Evolutionary conservation across 2,113 vertebrate species (phyloP).

Genomic region (Hippocampus abdominalis): DNA sequence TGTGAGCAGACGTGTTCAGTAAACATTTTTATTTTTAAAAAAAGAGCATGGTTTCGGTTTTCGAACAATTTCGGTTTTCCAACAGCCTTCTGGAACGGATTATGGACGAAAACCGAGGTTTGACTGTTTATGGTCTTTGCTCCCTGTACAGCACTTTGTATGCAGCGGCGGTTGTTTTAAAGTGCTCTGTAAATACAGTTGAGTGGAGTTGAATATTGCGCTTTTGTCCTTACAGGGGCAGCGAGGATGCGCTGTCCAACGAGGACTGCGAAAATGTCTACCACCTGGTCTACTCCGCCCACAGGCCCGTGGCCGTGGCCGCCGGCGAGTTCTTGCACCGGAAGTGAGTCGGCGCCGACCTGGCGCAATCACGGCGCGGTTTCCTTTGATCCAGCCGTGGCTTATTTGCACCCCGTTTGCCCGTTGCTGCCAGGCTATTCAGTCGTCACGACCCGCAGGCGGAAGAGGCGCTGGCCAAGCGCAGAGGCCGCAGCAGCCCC

Average conservation of each 20-base stretch:
- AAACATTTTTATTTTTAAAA: no score
- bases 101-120: no score
- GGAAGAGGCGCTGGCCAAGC: conserved; percentile 95
- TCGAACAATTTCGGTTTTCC: no score
- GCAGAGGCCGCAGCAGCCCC: conserved; percentile 92
- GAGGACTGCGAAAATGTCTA: conserved; percentile 99
- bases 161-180: neutral
- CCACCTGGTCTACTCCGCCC: conserved; percentile 96
- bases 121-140: no score
- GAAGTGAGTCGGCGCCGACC: conserved; percentile 79
- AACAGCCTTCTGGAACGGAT: no score
- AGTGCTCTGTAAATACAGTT: no score
- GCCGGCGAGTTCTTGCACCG: conserved; percentile 97
- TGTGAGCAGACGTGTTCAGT: no score
- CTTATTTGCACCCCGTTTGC: neutral
- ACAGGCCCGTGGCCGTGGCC: conserved; percentile 94
- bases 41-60: no score
- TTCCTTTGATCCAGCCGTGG: neutral
- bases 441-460: conserved; percentile 97
- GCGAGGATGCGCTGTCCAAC: conserved; percentile 96
- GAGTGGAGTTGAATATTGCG: neutral
- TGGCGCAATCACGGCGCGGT: neutral
- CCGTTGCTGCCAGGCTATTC: conserved; percentile 75
- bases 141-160: no score
- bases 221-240: conserved; percentile 80